Conservation (phyloP, 1,140 invertebrate genomes). For the Thaumetopoea pityocampa region DNA sequence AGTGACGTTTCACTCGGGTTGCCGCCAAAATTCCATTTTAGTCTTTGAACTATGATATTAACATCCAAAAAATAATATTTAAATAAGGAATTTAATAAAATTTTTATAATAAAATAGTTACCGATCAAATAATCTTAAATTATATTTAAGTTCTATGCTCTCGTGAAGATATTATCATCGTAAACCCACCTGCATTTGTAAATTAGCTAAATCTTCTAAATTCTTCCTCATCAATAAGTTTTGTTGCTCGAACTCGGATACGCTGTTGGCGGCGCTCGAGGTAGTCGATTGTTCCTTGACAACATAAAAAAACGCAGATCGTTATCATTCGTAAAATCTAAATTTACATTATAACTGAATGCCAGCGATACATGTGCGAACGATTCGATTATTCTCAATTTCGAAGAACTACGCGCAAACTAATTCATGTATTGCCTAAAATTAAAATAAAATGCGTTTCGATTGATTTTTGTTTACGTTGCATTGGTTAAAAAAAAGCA, state of each 20-base stretch:
- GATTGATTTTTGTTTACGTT: too few relatives aligned
- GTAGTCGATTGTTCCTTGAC: conserved; percentile 68
- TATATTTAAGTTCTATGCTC: too few relatives aligned
- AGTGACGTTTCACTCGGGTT: too few relatives aligned
- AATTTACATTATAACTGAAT: conserved; percentile 16
- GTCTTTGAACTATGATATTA: too few relatives aligned
- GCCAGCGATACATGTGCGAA: conserved; percentile 10
- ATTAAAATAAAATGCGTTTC: too few relatives aligned
- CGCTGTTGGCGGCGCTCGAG: conserved; percentile 71
- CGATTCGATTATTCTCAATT: conserved; percentile 14
- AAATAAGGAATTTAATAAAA: too few relatives aligned
- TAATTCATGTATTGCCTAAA: too few relatives aligned
- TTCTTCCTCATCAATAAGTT: conserved; percentile 71
- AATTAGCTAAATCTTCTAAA: conserved; percentile 69
- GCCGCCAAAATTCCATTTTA: too few relatives aligned
- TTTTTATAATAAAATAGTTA: too few relatives aligned
- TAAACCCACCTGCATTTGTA: conserved; percentile 65
- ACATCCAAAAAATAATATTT: too few relatives aligned
- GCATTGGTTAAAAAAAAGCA: too few relatives aligned
- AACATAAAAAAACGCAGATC: conserved; percentile 16
- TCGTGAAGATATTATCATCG: conserved; percentile 5
- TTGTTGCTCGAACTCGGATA: conserved; percentile 71
- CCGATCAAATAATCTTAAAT: too few relatives aligned
- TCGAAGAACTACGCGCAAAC: conserved; percentile 10
- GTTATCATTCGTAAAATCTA: conserved; percentile 10